Evolutionary conservation across 2,888 invertebrate genomes (phyloP), one percentile per base, ranked within the genome.

Genomic region (Urechis unicinctus): DNA sequence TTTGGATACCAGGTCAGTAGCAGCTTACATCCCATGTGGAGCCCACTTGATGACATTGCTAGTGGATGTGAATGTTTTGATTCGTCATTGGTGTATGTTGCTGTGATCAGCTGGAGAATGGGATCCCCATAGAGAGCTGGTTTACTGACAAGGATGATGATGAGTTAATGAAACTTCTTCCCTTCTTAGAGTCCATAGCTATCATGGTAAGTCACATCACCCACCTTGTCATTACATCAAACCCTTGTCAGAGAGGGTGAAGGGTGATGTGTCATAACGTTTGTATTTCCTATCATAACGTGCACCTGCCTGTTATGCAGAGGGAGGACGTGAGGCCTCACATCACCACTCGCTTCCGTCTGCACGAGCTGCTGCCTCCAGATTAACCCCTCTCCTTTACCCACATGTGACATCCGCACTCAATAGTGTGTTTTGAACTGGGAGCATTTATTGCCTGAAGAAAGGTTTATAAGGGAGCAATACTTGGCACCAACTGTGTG

Each of bases 61-160:
- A 21, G 25, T 6, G 1, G 3, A 17, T 30, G 22, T 13, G 1
- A 22, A n/a, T 52, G 24, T 22, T 22, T 28, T 13, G 21, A 13
- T 24, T 28, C 25, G 6, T 25, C n/a, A 25, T 42, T 25, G 3
- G 24, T 42, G 21, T 6, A 22, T 42, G 17, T 25, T 22, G 41
- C 21, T 22, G 13, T 21, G 24, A 50, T 3, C 56, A 63, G 63
- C 46, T 65, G 51, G 59, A 62, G 42, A 64, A 64, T 60, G 95
- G 95, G 28, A 94, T 95, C 65, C 95, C 95, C 0, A 95, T 96
- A 66, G 93, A 93, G 81, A 92, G 92, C 78, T 95, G 95, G 95
- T 96, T 94, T 79, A 86, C 89, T 64, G 93, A 94, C 80, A 85
- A 87, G 71, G 85, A 84, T 52, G 95, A 95, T 80, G 85, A 85